phyloP scores from a whole-genome alignment of 53 echinoderm and acorn worm species.

The Astropecten irregularis region DNA sequence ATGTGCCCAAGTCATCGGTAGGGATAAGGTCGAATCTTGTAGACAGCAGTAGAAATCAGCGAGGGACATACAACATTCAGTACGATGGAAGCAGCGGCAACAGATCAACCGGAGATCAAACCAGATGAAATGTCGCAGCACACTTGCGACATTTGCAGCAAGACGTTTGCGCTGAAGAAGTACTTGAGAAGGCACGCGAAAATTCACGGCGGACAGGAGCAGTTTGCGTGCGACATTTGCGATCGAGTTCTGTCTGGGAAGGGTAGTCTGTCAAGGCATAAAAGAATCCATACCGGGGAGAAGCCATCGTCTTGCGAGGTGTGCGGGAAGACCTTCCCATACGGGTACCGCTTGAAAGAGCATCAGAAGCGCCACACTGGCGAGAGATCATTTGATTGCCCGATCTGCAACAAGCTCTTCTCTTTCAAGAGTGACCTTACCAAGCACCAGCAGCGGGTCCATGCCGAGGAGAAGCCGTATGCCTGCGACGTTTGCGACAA shows the following conservation, averaged over 20 bases:
- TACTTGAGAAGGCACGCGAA: not conserved
- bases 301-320: not conserved
- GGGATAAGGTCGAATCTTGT: no score
- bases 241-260: not conserved
- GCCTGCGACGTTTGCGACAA: not conserved
- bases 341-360: not conserved
- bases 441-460: constrained; percentile 1
- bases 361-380: not conserved
- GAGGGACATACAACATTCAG: no score
- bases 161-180: not conserved
- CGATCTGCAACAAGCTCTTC: not conserved
- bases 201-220: no score
- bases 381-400: not conserved
- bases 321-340: not conserved
- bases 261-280: not conserved
- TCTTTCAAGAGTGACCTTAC: not conserved
- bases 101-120: no score
- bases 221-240: no score
- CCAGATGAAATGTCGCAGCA: no score
- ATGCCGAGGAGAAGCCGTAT: not conserved
- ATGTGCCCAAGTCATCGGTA: no score
- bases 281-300: not conserved
- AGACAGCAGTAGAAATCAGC: no score
- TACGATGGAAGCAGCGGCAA: no score
- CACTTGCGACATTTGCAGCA: not conserved